Percentiles rank a stretch among this genome's conserved stretches.
phyloP scores from a whole-genome alignment of 2,113 vertebrate genomes.

The Takifugu bimaculatus region DNA sequence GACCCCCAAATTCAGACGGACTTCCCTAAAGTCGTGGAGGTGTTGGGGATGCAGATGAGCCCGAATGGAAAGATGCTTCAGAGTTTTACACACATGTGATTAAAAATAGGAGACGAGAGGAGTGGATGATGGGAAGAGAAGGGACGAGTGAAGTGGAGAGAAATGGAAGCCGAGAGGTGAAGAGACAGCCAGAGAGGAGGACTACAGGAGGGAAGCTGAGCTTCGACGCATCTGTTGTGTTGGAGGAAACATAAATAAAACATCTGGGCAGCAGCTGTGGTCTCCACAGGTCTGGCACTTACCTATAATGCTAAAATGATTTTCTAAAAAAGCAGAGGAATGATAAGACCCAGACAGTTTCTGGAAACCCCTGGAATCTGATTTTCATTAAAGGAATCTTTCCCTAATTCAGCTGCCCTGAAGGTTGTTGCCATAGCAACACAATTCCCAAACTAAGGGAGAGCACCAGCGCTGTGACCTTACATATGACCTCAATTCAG shows the following conservation, averaged over 20 bases:
- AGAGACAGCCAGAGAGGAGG: background rate
- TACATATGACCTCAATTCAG: slow-evolving; percentile 6
- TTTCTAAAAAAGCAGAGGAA: background rate
- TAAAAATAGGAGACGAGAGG: background rate
- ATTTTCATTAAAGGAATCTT: background rate
- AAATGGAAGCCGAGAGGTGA: slow-evolving; percentile 19
- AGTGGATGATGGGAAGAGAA: background rate
- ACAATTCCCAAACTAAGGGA: slow-evolving; percentile 31
- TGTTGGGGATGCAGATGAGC: too few relatives aligned
- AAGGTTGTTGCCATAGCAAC: slow-evolving; percentile 51
- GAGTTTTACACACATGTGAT: background rate
- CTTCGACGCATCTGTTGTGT: slow-evolving; percentile 25
- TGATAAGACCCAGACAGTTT: too few relatives aligned
- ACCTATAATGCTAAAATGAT: background rate
- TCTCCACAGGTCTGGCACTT: background rate
- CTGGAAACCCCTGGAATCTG: too few relatives aligned
- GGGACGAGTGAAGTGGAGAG: background rate
- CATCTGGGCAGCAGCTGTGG: background rate
- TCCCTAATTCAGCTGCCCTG: slow-evolving; percentile 10
- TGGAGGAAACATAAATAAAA: slow-evolving; percentile 33
- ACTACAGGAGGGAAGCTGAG: slow-evolving; percentile 21
- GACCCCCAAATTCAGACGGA: background rate
- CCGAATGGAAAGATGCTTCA: background rate
- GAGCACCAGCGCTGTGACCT: slow-evolving; percentile 27
- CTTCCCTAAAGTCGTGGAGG: background rate